These are phyloP conservation scores for Epirrita christyi DNA, from an alignment of 2,888 invertebrate genomes.

Conservation along the genomic window DNA sequence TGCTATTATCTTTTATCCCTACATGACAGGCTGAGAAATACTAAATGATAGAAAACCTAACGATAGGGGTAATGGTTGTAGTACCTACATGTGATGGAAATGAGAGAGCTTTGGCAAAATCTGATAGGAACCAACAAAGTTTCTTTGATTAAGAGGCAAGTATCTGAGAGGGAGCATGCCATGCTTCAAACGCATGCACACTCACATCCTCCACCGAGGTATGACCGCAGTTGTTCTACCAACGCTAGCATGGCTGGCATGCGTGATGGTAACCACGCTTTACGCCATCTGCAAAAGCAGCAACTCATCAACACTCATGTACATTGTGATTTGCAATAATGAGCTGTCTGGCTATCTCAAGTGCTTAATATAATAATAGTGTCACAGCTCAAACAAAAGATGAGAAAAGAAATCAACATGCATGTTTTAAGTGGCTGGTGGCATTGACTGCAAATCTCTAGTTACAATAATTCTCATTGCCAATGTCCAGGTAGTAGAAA, in stretches of 20 bases:
- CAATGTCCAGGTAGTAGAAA: not conserved
- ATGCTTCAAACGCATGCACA: constrained; percentile 65
- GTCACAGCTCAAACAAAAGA: constrained; percentile 11
- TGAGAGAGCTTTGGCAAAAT: not conserved
- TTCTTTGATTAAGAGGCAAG: constrained; percentile 3
- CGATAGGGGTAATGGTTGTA: not conserved
- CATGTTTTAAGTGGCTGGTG: constrained; percentile 17
- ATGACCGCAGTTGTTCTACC: constrained; percentile 82
- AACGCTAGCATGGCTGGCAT: constrained; percentile 82
- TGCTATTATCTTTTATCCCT: not conserved
- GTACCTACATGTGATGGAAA: not conserved
- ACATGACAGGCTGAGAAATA: not conserved
- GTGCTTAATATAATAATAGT: constrained; percentile 1
- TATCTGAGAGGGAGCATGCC: constrained; percentile 45
- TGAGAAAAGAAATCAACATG: constrained; percentile 19
- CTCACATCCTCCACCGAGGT: constrained; percentile 84
- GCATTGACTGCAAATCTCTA: constrained; percentile 14
- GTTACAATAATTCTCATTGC: constrained; percentile 15
- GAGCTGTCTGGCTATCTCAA: constrained; percentile 21
- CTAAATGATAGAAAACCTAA: not conserved
- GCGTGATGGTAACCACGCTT: constrained; percentile 74
- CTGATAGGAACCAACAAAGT: constrained; percentile 5
- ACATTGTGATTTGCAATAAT: constrained; percentile 28
- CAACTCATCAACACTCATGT: constrained; percentile 54
- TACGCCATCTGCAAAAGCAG: constrained; percentile 81